Evolutionary conservation across 1,140 invertebrate species (phyloP).

Genomic region (Aporrectodea caliginosa): DNA sequence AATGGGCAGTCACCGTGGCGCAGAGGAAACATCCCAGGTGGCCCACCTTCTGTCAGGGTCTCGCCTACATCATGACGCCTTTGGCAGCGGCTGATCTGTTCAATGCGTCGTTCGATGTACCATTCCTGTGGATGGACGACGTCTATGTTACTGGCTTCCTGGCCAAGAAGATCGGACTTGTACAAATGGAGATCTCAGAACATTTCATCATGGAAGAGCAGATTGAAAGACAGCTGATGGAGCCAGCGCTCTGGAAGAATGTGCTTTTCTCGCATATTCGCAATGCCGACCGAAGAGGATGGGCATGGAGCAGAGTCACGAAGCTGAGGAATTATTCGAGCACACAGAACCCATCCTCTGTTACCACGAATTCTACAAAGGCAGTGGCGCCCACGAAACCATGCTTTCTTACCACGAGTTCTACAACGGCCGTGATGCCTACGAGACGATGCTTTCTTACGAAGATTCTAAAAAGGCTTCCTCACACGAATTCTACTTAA

Average conservation of each 20-base stretch:
- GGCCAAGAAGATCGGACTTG: constrained; percentile 34
- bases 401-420: too few species aligned
- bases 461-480: too few species aligned
- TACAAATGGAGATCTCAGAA: constrained; percentile 22
- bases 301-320: background rate
- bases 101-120: background rate
- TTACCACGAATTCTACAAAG: background rate
- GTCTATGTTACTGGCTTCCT: constrained; percentile 46
- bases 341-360: background rate
- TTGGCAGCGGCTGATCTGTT: background rate
- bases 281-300: background rate
- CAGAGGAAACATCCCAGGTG: constrained; percentile 50
- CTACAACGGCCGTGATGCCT: too few species aligned
- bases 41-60: background rate
- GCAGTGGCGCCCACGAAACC: too few species aligned
- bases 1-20: constrained; percentile 53
- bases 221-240: background rate
- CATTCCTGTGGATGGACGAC: background rate
- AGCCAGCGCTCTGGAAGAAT: background rate
- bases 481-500: too few species aligned
- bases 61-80: background rate
- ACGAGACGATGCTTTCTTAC: too few species aligned
- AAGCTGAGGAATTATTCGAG: too few species aligned
- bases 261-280: background rate
- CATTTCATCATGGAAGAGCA: background rate